Base-by-base conservation (phyloP, 2,113 vertebrate species). In the Dryoscopus gambensis region DNA sequence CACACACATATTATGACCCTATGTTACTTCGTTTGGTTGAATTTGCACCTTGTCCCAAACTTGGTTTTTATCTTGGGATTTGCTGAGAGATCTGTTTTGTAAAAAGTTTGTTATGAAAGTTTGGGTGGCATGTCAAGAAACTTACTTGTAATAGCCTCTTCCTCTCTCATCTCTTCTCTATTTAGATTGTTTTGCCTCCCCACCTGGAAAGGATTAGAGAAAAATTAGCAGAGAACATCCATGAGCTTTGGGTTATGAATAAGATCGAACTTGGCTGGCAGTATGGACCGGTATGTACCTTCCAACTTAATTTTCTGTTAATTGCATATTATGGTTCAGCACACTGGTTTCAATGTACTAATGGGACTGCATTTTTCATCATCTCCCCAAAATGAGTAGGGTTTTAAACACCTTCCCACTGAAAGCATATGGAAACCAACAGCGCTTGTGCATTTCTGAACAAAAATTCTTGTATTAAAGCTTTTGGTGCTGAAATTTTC, bases 181-280 rank as follows among this genome's bases (percentile, higher is more conserved):
- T 95, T 96, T 85, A 99, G 99, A 98, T 99, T 59, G 98, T 99
- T 85, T 93, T 99, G 94, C 99, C 99, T 60, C 98, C 99, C 71
- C 99, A 99, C 85, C 94, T 99, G 92, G 99, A 99, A 92, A 98
- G 98, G 82, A 99, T 99, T 96, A 98, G 99, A 96, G 99, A 99
- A 97, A 99, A 99, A 78, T 98, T 99, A 84, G 99, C 99, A 57
- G 99, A 99, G 90, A 99, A 99, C 95, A 99, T 99, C 95, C 99
- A 99, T 69, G 99, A 99, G 81, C 98, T 99, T 82, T 99, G 99
- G 99, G 99, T 99, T 92, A 99, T 99, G 99, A 99, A 99, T 97
- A 99, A 99, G 97, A 99, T 99, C 44, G 99, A 99, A 71, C 98
- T 99, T 89, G 99, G 99, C 84, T 99, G 99, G 99, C 99, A 99